Evolutionary conservation across 2,888 invertebrate genomes (phyloP), one percentile per base, ranked within the genome.

Genomic region (Tetropium fuscum): DNA sequence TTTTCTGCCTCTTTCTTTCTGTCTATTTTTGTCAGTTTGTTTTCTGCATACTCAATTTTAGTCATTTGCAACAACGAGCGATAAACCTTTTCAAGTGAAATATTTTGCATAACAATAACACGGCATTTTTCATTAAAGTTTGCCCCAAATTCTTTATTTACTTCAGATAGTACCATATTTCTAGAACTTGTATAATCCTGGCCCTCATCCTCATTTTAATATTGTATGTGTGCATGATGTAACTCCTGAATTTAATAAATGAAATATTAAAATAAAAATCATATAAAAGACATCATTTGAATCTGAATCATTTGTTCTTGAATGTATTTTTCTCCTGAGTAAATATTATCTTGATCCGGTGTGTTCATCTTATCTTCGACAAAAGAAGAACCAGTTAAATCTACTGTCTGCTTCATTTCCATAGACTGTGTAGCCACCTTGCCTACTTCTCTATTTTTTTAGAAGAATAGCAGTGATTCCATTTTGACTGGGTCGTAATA

Each of bases 401-500:
- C 30, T 30, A 30, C 8, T 30, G 30, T 30, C 30, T 30, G 30
- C 30, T 30, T 8, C 30, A 10, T 30, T 30, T 30, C 30, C 30
- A 8, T 30, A 30, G 2, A 8, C 30, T 30, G 30, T 30, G 30
- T 30, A 30, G 30, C 30, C 30, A 30, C 8, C 10, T 2, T 30
- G 30, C 10, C 30, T 30, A 30, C 8, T 30, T 30, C 30, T 30
- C 30, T 30, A 30, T n/a, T 30, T 30, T 30, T 30, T 30, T 30
- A 30, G 30, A 30, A 10, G 30, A n/a, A 30, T 2, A 30, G 30
- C 3, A 4, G 30, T 30, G 30, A 10, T 30, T 30, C 10, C 8
- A 30, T 30, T 30, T 30, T 30, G 30, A 30, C 30, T 30, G 30
- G 30, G 30, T 30, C 30, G 30, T 30, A 30, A 30, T 30, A 30